Base-by-base conservation (phyloP, 53 echinoderm and acorn worm species). In the Paracentrotus lividus region DNA sequence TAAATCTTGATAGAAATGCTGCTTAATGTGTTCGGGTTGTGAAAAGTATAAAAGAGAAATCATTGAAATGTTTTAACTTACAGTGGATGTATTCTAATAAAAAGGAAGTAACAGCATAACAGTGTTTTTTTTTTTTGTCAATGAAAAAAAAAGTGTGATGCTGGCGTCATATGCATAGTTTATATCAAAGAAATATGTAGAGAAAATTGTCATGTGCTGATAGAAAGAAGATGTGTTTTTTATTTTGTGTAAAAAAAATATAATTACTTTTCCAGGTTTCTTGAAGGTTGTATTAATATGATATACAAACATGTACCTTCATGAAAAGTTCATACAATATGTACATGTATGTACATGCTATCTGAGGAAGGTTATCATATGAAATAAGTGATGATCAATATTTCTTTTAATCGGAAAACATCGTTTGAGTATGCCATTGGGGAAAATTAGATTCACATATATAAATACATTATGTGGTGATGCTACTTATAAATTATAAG, bases 91-190 rank as follows among this genome's bases (percentile, higher is more conserved):
- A 8, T n/a, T n/a, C n/a, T n/a, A 9, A 61, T 8, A 61, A 5
- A 40, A 72, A 38, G 21, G 67, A 36, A 42, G 6, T 15, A 16
- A 16, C 12, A 40, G 3, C 27, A 0, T 38, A 72, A 32, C 36
- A 40, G 40, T 72, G 21, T 72, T 42, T 20, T 72, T n/a, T 72
- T 72, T 16, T 9, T 40, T 18, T 38, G 40, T 38, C 40, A 72
- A 5, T 38, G 72, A 72, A 40, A 69, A 21, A 20, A 36, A 4
- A 5, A 9, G 38, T 38, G 72, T 72, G 72, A 72, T 72, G 72
- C 72, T 72, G 72, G 72, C 72, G 21, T 72, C 72, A 72, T 72
- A 72, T 72, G 12, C 32, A n/a, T n/a, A n/a, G n/a, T 36, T 38
- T 72, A 36, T 72, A 72, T 72, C 18, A 40, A 16, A 72, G 72